These are phyloP conservation scores for Phasia obesa DNA, from an alignment of 2,888 invertebrate species.

Conservation along the genomic window DNA sequence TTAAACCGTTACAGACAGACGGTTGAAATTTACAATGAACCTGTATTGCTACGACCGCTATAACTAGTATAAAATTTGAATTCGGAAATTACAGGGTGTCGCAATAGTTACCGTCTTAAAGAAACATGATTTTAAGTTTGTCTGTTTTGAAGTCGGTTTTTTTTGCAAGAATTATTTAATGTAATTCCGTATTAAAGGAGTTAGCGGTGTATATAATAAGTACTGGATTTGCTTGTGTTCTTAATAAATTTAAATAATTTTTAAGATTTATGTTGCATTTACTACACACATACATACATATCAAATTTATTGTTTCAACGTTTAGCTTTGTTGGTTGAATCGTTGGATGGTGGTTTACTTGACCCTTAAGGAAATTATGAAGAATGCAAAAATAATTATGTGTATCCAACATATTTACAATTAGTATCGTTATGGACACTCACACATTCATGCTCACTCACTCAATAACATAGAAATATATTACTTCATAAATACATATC, in stretches of 20 bases:
- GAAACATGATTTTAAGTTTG: too few species aligned
- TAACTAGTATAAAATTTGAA: too few species aligned
- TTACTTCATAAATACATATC: too few species aligned
- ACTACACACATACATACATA: slow-evolving; percentile 3
- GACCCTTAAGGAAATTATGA: slow-evolving; percentile 81
- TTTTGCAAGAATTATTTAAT: too few species aligned
- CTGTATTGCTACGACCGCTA: too few species aligned
- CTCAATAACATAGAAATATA: too few species aligned
- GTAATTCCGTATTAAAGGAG: too few species aligned
- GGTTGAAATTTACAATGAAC: too few species aligned
- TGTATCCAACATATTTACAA: slow-evolving; percentile 81
- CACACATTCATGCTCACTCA: background rate
- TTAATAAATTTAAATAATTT: slow-evolving; percentile 1
- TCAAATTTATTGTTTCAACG: background rate
- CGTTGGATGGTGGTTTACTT: slow-evolving; percentile 56
- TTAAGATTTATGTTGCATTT: background rate
- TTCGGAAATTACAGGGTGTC: too few species aligned
- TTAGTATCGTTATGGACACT: slow-evolving; percentile 77
- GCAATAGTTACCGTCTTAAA: too few species aligned
- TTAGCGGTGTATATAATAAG: background rate
- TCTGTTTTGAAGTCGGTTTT: too few species aligned
- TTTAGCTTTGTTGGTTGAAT: slow-evolving; percentile 3
- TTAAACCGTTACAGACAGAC: too few species aligned
- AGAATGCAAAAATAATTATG: slow-evolving; percentile 82
- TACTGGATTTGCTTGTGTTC: slow-evolving; percentile 1